Evolutionary conservation across 2,888 invertebrate genomes (phyloP).

Genomic region (Agonopterix alstromeriana): DNA sequence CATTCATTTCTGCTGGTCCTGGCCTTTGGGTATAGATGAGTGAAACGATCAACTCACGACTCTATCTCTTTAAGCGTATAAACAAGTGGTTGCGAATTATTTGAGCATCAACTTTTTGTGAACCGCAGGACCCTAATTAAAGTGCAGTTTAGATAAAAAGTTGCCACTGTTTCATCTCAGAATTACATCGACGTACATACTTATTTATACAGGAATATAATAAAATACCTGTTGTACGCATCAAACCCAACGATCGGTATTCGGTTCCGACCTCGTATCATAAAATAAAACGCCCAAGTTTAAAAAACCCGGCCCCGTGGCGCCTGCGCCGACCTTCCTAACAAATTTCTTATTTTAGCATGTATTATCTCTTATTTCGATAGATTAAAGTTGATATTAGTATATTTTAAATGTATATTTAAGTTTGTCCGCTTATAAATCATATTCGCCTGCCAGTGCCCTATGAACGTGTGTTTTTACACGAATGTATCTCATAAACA

Average conservation of each 20-base stretch:
- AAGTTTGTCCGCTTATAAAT: slow-evolving; percentile 46
- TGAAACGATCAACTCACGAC: too few species aligned
- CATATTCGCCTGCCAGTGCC: slow-evolving; percentile 58
- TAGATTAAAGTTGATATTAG: slow-evolving; percentile 23
- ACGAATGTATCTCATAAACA: slow-evolving; percentile 51
- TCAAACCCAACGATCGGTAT: slow-evolving; percentile 38
- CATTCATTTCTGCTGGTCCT: too few species aligned
- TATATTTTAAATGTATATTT: slow-evolving; percentile 1
- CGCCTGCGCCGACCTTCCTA: slow-evolving; percentile 46
- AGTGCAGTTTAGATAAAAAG: slow-evolving; percentile 24
- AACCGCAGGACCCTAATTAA: neutral
- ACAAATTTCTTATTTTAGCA: slow-evolving; percentile 10
- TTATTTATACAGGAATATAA: slow-evolving; percentile 1
- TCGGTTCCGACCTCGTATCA: slow-evolving; percentile 48
- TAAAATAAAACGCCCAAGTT: slow-evolving; percentile 55
- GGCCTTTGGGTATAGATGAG: too few species aligned
- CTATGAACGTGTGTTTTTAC: slow-evolving; percentile 64
- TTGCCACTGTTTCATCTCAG: slow-evolving; percentile 39
- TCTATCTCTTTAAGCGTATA: too few species aligned
- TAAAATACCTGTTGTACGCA: slow-evolving; percentile 4
- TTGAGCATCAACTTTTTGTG: too few species aligned
- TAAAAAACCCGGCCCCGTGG: slow-evolving; percentile 54
- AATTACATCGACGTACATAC: slow-evolving; percentile 17
- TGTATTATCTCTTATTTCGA: slow-evolving; percentile 17
- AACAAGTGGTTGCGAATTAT: too few species aligned